Conservation (phyloP, 2,888 invertebrate species). For the Pilophorus perplexus region DNA sequence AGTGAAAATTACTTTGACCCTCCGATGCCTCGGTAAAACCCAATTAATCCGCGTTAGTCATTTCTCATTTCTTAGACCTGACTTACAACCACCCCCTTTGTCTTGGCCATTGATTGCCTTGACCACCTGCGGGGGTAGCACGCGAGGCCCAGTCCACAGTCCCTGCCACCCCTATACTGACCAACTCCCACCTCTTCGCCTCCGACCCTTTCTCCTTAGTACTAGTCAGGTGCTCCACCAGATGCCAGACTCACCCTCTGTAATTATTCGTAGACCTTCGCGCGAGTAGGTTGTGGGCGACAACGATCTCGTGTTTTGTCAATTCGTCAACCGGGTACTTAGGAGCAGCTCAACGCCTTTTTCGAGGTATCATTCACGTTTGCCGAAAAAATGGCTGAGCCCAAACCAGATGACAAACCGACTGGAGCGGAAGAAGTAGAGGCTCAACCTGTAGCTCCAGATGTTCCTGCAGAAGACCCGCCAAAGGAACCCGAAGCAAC, state of each 20-base stretch:
- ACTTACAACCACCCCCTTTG: conserved; percentile 17
- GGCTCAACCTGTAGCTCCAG: not conserved
- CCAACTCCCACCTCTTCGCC: conserved; percentile 30
- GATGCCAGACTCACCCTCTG: conserved; percentile 30
- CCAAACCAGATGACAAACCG: conserved; percentile 3
- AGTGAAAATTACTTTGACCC: conserved; percentile 13
- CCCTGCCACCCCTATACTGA: conserved; percentile 22
- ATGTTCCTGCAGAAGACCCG: conserved; percentile 4
- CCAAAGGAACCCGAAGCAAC: not conserved
- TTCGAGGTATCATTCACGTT: too few relatives aligned
- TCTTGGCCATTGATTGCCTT: conserved; percentile 39
- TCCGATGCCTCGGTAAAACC: conserved; percentile 6
- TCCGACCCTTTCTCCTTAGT: conserved; percentile 21
- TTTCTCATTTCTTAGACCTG: conserved; percentile 34
- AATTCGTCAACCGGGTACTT: too few relatives aligned
- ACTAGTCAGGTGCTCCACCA: conserved; percentile 27
- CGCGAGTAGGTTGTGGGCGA: too few relatives aligned
- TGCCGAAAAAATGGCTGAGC: not conserved
- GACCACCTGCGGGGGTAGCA: conserved; percentile 36
- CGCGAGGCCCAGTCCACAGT: conserved; percentile 22
- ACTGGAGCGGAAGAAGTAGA: not conserved
- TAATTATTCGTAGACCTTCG: conserved; percentile 33
- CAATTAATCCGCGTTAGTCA: conserved; percentile 35
- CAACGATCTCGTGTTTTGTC: too few relatives aligned
- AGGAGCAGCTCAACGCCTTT: too few relatives aligned